phyloP scores from a whole-genome alignment of 1,140 invertebrate species.

The Dolichoris vasculosae region DNA sequence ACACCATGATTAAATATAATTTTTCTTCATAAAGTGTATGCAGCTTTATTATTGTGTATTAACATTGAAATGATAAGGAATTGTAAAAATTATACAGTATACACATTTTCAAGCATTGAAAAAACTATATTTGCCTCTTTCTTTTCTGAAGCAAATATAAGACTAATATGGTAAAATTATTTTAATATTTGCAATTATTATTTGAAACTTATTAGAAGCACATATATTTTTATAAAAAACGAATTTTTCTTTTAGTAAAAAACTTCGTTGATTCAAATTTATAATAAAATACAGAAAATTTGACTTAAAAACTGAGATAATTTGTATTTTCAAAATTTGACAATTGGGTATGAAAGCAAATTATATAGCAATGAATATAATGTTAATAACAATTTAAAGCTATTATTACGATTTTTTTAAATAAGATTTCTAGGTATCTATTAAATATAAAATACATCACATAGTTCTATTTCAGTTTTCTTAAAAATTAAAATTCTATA shows the following conservation, averaged over 20 bases:
- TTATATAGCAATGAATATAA: no score
- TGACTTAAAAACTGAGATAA: no score
- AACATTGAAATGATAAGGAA: background rate
- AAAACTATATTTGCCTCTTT: background rate
- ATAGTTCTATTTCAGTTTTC: background rate
- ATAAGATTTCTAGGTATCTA: no score
- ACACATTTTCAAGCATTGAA: background rate
- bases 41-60: background rate
- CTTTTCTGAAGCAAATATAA: background rate
- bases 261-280: no score
- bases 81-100: background rate
- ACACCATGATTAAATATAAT: background rate
- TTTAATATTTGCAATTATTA: slow-evolving; percentile 5
- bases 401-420: no score
- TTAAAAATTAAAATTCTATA: background rate
- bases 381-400: no score
- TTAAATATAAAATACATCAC: background rate
- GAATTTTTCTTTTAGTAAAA: background rate
- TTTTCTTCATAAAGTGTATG: background rate
- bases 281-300: no score
- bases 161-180: slow-evolving; percentile 24
- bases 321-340: no score
- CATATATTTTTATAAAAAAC: background rate
- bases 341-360: no score
- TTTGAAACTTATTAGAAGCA: background rate